These are phyloP conservation scores for Oryzias dopingdopingensis DNA, from an alignment of 2,797 vertebrate species.

Conservation along the genomic window DNA sequence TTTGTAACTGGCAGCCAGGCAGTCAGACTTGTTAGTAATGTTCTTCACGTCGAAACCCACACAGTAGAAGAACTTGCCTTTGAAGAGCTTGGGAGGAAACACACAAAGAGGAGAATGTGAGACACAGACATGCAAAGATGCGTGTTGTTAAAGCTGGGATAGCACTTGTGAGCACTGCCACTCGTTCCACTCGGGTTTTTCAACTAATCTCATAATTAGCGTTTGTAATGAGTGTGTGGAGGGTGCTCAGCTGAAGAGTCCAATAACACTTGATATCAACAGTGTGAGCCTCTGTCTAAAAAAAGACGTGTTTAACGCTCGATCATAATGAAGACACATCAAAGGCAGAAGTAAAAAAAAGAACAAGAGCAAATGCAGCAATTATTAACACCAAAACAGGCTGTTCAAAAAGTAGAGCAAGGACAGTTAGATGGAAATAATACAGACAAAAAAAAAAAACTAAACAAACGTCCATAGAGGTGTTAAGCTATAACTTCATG, in stretches of 20 bases:
- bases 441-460: too few relatives aligned
- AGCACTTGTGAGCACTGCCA: not conserved
- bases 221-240: slow-evolving; percentile 12
- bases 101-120: slow-evolving; percentile 6
- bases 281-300: not conserved
- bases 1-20: slow-evolving; percentile 86
- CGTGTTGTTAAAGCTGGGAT: slow-evolving; percentile 15
- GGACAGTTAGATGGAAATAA: too few relatives aligned
- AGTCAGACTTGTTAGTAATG: slow-evolving; percentile 94
- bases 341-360: slow-evolving; percentile 9
- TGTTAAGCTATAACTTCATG: too few relatives aligned
- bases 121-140: slow-evolving; percentile 10
- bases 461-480: too few relatives aligned
- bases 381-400: too few relatives aligned
- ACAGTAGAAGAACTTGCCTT: slow-evolving; percentile 98
- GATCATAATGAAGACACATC: slow-evolving; percentile 19
- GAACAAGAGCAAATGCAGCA: not conserved
- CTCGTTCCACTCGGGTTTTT: slow-evolving; percentile 23
- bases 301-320: slow-evolving; percentile 30
- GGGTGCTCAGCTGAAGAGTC: slow-evolving; percentile 15
- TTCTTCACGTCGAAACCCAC: slow-evolving; percentile 91
- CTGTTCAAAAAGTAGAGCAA: too few relatives aligned
- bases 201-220: slow-evolving; percentile 47
- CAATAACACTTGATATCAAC: slow-evolving; percentile 12
- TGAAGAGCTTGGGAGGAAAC: slow-evolving; percentile 85